Percentiles rank a stretch among this genome's conserved stretches.
Conservation (phyloP, 64 coral and sea anemone genomes). For the Stichodactyla helianthus region DNA sequence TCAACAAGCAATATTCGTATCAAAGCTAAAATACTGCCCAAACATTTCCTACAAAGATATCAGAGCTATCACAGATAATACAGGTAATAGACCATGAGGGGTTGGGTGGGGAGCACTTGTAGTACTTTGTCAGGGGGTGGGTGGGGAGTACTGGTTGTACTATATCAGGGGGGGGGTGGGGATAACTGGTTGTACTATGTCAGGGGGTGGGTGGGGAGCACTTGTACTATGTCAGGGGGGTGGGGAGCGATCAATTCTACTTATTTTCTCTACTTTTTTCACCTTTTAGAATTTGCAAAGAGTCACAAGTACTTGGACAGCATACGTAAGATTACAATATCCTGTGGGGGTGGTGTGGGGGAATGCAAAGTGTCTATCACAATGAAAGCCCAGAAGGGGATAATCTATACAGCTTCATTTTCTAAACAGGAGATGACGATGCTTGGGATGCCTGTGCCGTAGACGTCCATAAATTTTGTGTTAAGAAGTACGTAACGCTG, state of each 20-base stretch:
- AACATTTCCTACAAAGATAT: background rate
- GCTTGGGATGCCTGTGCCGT: background rate
- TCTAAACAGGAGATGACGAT: background rate
- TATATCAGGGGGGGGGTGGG: background rate
- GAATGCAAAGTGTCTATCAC: background rate
- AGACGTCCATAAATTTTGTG: background rate
- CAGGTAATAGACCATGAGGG: background rate
- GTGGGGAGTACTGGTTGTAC: background rate
- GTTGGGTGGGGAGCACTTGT: background rate
- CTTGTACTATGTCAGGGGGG: background rate
- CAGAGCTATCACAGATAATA: background rate
- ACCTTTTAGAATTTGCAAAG: conserved; percentile 1
- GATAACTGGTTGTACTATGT: background rate
- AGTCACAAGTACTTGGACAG: background rate
- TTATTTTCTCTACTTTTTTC: background rate
- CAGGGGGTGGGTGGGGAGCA: background rate
- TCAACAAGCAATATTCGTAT: conserved; percentile 18
- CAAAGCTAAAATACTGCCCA: conserved; percentile 5
- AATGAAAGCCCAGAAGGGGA: background rate
- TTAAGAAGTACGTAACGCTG: background rate
- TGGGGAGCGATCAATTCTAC: background rate
- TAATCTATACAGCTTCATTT: background rate
- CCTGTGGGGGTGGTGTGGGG: too few relatives aligned
- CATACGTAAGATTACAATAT: background rate
- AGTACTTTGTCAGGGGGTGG: background rate